Evolutionary conservation across 1,140 invertebrate species (phyloP), one percentile per base, ranked within the genome.

Genomic region (Rhizoglyphus robini): DNA sequence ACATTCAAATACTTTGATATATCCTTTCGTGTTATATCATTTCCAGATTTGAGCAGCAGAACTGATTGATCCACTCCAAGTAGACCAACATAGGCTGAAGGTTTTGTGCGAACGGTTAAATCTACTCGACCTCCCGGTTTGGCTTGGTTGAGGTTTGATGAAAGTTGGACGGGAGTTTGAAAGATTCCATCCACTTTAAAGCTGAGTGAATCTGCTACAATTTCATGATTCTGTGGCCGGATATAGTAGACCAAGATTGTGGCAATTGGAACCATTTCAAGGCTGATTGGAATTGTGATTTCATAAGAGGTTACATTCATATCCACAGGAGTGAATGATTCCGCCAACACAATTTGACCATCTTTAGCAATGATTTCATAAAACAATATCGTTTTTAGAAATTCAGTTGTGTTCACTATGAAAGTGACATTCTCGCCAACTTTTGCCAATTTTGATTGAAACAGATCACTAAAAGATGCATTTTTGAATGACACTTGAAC

Each of bases 1-100:
- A n/a, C n/a, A n/a, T 83, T 82, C 13, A 88, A 75, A 69, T 86
- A 84, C 25, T 79, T 75, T 23, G 82, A 73, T 1, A 72, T 77
- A 78, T 81, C 72, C 65, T 75, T 74, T 66, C 76, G 67, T 32
- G 78, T 79, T 59, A 84, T 79, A 69, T 84, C 83, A 73, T 83
- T 83, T 57, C 82, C 81, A 54, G 76, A 73, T 70, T 84, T 83
- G 4, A 95, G 75, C 0, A 87, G n/a, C n/a, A n/a, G n/a, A n/a
- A n/a, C 84, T 76, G 87, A 87, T 74, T 94, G 88, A 77, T 96
- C 91, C 13, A 95, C 83, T 1, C 87, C 87, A 71, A 92, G 78
- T 18, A 96, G 74, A 61, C 88, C 88, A 66, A 96, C 83, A 70
- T 85, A 86, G 1, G 90, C 91, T 73, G 90, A 86, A 1, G 89